Evolutionary conservation across 2,888 invertebrate genomes (phyloP).

Genomic region (Pachliopta kotzebuea): DNA sequence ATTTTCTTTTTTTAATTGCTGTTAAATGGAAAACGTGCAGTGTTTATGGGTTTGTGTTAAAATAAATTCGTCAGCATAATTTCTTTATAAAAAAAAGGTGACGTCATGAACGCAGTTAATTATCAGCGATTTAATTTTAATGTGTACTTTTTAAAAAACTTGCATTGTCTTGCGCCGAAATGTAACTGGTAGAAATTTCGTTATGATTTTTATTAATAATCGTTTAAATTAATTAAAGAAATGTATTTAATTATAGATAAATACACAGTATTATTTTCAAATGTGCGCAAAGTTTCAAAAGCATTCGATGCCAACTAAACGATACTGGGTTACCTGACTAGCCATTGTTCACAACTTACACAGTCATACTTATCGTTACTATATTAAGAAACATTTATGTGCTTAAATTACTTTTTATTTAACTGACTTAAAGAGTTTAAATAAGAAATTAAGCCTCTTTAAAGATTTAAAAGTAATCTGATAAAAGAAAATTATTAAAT

Average conservation of each 20-base stretch:
- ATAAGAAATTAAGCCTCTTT: too few species aligned
- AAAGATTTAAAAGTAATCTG: too few species aligned
- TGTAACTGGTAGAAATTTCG: conserved; percentile 35
- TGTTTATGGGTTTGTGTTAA: conserved; percentile 59
- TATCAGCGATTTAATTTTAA: conserved; percentile 42
- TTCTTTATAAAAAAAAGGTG: conserved; percentile 73
- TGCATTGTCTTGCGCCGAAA: conserved; percentile 62
- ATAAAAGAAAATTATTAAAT: too few species aligned
- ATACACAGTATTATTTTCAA: conserved; percentile 12
- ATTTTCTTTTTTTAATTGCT: conserved; percentile 38
- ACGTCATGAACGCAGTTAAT: conserved; percentile 69
- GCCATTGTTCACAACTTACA: conserved; percentile 24
- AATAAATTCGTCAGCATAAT: conserved; percentile 61
- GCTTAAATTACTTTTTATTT: conserved; percentile 11
- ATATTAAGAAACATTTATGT: conserved; percentile 17
- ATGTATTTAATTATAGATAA: conserved; percentile 50
- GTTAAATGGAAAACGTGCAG: conserved; percentile 28
- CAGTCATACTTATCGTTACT: conserved; percentile 9
- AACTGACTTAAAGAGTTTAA: not conserved
- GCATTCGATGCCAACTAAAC: conserved; percentile 14
- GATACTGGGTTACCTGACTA: conserved; percentile 25
- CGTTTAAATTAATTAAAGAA: conserved; percentile 2
- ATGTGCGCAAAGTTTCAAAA: conserved; percentile 20
- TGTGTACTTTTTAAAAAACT: conserved; percentile 39
- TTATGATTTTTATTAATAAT: conserved; percentile 33